Conservation (phyloP, 2,113 vertebrate species). For the Neodon shergylaensis region DNA sequence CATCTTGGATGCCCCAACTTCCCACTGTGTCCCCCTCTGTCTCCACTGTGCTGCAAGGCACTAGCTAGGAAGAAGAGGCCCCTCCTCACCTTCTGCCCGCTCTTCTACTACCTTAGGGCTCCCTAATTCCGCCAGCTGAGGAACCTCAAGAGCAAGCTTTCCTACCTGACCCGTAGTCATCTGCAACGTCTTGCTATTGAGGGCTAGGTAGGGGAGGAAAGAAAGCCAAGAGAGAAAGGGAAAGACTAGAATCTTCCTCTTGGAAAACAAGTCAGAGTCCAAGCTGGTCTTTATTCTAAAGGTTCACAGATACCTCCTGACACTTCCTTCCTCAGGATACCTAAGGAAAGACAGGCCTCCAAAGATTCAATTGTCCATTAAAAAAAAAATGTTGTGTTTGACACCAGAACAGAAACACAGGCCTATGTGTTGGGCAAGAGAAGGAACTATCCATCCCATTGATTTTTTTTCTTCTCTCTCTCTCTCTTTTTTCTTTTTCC, state of each 20-base stretch:
- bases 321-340: background rate
- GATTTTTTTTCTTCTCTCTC: slow-evolving; percentile 87
- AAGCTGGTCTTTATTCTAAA: background rate
- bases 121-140: background rate
- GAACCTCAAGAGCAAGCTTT: background rate
- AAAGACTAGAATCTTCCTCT: background rate
- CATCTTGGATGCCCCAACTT: background rate
- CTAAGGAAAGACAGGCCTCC: background rate
- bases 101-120: no score
- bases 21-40: no score
- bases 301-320: background rate
- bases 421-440: slow-evolving; percentile 87
- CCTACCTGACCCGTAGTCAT: background rate
- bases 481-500: slow-evolving; percentile 71
- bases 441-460: slow-evolving; percentile 96
- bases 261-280: background rate
- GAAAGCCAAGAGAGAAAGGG: background rate
- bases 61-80: background rate
- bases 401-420: slow-evolving; percentile 78
- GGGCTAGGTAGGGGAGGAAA: background rate
- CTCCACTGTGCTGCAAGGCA: background rate
- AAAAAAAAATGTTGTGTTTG: slow-evolving; percentile 60
- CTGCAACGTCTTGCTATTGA: background rate
- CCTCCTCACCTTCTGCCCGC: background rate
- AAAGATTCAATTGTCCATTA: slow-evolving; percentile 36